Percentiles rank a stretch among this genome's conserved stretches.
Conservation (phyloP, 1,140 invertebrate species). For the Cephus cinctus region DNA sequence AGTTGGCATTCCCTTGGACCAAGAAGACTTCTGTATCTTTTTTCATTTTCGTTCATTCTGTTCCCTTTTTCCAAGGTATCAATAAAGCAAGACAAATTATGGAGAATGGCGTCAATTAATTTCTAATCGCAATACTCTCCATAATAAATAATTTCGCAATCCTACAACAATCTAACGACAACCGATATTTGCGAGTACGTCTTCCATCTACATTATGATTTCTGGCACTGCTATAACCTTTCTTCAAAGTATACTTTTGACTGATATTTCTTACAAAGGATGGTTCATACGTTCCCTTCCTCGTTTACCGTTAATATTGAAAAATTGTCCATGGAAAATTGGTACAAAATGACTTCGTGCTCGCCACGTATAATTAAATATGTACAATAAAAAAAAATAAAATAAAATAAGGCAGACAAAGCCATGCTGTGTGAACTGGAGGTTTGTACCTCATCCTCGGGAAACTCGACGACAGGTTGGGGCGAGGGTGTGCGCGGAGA, state of each 20-base stretch:
- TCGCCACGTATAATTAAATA: too few species aligned
- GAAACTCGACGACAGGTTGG: constrained; percentile 76
- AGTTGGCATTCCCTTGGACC: not conserved
- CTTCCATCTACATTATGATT: too few species aligned
- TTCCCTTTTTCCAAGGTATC: not conserved
- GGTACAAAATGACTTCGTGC: too few species aligned
- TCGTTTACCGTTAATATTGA: not conserved
- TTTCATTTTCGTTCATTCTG: not conserved
- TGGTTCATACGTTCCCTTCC: not conserved
- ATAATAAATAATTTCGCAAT: too few species aligned
- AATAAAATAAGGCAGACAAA: constrained; percentile 21
- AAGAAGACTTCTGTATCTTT: not conserved
- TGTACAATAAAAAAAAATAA: too few species aligned
- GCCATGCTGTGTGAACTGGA: constrained; percentile 37
- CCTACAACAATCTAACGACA: not conserved
- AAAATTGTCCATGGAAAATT: too few species aligned
- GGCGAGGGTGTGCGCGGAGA: constrained; percentile 71
- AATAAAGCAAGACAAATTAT: too few species aligned
- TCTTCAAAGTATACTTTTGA: not conserved
- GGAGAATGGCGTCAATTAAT: too few species aligned
- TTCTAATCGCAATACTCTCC: too few species aligned
- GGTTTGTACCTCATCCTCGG: constrained; percentile 70
- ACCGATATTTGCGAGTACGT: not conserved
- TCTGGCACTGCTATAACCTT: too few species aligned
- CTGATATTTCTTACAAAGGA: not conserved